phyloP scores from a whole-genome alignment of 2,888 invertebrate genomes.

The Octodonta nipae region DNA sequence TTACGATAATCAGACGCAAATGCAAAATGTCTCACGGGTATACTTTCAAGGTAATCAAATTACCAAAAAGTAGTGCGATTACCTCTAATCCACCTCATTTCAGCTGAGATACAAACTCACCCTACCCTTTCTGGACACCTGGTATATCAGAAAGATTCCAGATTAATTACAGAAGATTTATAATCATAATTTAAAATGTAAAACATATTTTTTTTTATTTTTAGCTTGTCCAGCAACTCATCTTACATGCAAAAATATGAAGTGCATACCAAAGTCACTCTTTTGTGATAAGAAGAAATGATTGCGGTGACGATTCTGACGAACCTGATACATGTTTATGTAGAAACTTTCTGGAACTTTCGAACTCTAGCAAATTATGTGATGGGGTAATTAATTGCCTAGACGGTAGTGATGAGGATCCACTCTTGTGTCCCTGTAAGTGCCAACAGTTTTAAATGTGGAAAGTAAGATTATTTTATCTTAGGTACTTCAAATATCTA shows the following conservation, averaged over 20 bases:
- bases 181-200: not conserved
- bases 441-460: slow-evolving; percentile 39
- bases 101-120: not conserved
- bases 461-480: too few species aligned
- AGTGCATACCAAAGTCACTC: slow-evolving; percentile 52
- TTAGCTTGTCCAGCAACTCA: slow-evolving; percentile 51
- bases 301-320: slow-evolving; percentile 62
- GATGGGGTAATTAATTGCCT: slow-evolving; percentile 64
- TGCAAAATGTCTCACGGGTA: too few species aligned
- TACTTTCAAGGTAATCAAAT: too few species aligned
- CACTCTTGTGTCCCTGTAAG: slow-evolving; percentile 50
- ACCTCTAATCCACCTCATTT: too few species aligned
- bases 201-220: slow-evolving; percentile 16
- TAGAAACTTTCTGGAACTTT: slow-evolving; percentile 52
- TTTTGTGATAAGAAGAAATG: slow-evolving; percentile 54
- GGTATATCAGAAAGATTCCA: not conserved
- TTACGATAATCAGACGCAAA: too few species aligned
- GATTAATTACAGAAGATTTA: not conserved
- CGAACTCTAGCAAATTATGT: slow-evolving; percentile 56
- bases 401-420: slow-evolving; percentile 65
- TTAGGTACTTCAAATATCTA: too few species aligned
- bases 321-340: slow-evolving; percentile 54
- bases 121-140: not conserved
- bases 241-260: slow-evolving; percentile 55
- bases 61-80: too few species aligned